A percentile compares a stretch with the other conserved stretches of the same genome.
phyloP scores from a whole-genome alignment of 2,797 vertebrate genomes.

The Sebastes melanostomus region DNA sequence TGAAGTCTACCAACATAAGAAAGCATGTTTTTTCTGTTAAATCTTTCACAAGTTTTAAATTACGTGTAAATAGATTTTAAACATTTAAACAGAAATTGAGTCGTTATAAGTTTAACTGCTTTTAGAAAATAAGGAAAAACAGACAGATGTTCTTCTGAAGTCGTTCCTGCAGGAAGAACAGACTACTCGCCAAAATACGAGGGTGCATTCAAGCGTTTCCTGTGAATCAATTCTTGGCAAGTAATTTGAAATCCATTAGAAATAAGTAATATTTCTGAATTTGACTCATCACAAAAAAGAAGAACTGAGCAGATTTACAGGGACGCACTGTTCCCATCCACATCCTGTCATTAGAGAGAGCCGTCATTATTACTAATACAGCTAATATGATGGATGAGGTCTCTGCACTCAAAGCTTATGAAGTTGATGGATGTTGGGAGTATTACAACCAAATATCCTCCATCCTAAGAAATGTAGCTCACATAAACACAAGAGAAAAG shows the following conservation, averaged over 20 bases:
- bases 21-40: not conserved
- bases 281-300: not conserved
- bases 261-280: slow-evolving; percentile 6
- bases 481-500: slow-evolving; percentile 1
- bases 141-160: not conserved
- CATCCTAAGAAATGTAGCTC: slow-evolving; percentile 22
- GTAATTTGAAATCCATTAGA: not conserved
- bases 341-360: slow-evolving; percentile 42
- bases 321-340: slow-evolving; percentile 40
- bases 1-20: not conserved
- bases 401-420: not conserved
- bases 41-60: not conserved
- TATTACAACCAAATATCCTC: not conserved
- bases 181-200: not conserved
- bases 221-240: not conserved
- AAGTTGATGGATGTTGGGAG: not conserved
- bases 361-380: slow-evolving; percentile 8
- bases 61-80: not conserved
- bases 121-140: not conserved
- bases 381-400: slow-evolving; percentile 23
- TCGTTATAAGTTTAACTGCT: not conserved
- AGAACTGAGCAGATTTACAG: slow-evolving; percentile 15
- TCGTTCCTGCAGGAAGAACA: not conserved
- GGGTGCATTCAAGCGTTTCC: not conserved
- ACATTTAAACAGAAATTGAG: not conserved